Evolutionary conservation across 2,888 invertebrate genomes (phyloP).

Genomic region (Bellardia bayeri): DNA sequence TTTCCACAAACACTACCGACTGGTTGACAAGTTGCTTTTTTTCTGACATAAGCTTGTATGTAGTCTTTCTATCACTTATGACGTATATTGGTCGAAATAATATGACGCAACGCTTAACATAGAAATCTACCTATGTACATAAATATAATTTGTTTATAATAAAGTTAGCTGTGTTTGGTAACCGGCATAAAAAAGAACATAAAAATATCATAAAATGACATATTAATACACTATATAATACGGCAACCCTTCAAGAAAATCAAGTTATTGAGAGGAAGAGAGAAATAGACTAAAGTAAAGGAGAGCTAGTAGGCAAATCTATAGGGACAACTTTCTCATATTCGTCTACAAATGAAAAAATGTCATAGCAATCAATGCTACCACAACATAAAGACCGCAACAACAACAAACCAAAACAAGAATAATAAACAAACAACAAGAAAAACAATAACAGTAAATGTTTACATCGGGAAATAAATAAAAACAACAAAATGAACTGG

Average conservation of each 20-base stretch:
- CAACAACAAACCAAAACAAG: conserved; percentile 78
- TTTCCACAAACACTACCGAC: background rate
- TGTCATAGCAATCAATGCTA: conserved; percentile 82
- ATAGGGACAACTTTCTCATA: background rate
- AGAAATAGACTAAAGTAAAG: background rate
- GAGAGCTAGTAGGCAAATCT: background rate
- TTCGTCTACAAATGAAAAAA: conserved; percentile 45
- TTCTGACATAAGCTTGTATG: background rate
- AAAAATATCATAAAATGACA: conserved; percentile 34
- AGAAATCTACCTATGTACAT: too few relatives aligned
- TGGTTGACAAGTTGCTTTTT: background rate
- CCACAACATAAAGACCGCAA: conserved; percentile 75
- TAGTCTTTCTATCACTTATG: background rate
- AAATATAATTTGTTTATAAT: conserved; percentile 18
- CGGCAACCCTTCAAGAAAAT: background rate
- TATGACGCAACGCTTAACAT: background rate
- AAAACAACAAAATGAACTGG: background rate
- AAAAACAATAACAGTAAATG: background rate
- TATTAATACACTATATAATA: conserved; percentile 21
- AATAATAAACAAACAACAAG: conserved; percentile 16
- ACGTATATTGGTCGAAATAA: background rate
- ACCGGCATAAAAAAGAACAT: background rate
- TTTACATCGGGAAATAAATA: conserved; percentile 24
- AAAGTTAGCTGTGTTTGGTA: conserved; percentile 16
- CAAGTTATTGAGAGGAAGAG: background rate